Evolutionary conservation across 2,797 vertebrate species (phyloP), one percentile per base, ranked within the genome.

Genomic region (Remorina albescens): DNA sequence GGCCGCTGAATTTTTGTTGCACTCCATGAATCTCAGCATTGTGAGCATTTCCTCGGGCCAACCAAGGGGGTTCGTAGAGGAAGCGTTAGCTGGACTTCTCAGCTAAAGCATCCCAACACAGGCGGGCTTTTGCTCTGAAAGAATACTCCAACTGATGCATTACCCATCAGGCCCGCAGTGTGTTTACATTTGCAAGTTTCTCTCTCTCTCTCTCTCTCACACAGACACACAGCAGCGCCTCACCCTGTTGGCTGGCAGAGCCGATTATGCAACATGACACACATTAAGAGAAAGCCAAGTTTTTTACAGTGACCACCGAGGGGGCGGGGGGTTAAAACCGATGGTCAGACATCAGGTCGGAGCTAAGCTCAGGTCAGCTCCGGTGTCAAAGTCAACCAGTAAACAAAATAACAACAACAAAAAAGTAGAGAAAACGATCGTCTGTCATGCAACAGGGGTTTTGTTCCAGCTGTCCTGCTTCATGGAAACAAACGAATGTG

Each of bases 241-340:
- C 77, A 39, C 19, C 56, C 68, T 13, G 67, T 59, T 81, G 78
- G 81, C 82, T 75, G 73, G 73, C 83, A 75, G 57, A 59, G 63
- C 1, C 1, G 55, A 80, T 90, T 88, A 86, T 75, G 82, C 80
- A 90, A 85, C 82, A 51, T 79, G 81, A 86, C 87, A 63, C 86
- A 87, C 61, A 61, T 76, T 68, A 75, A 56, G 50, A 74, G 49
- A 61, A 39, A 58, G 74, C 71, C 71, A 53, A 69, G 67, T n/a
- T n/a, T 66, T 80, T 55, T 25, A 41, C 30, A 55, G 44, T 12
- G 75, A 55, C 18, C 18, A n/a, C 75, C 28, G 60, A 72, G 65
- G 65, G 26, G 78, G 41, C 58, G 60, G 83, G 85, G 81, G 78
- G 70, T 85, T 86, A 80, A 81, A 32, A 78, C 67, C 65, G 76